phyloP scores from a whole-genome alignment of 2,113 vertebrate genomes.

The Acinonyx jubatus region DNA sequence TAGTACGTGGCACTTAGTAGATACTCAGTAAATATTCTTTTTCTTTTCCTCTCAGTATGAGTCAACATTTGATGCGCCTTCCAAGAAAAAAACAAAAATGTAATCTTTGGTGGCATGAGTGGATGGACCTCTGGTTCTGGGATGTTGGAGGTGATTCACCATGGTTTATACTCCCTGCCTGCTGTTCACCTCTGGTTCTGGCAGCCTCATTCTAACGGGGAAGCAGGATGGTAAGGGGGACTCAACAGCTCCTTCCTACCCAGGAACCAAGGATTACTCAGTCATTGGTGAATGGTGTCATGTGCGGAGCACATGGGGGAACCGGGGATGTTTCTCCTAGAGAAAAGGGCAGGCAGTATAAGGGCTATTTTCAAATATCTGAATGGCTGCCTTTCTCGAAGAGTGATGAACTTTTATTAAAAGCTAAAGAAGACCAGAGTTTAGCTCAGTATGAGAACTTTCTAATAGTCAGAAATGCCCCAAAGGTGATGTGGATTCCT shows the following conservation, averaged over 20 bases:
- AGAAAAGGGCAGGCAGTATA: neutral
- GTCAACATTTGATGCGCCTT: neutral
- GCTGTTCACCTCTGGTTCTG: neutral
- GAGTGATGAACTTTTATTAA: neutral
- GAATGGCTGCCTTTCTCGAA: neutral
- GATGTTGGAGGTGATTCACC: neutral
- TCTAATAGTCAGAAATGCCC: neutral
- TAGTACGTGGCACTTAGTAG: neutral
- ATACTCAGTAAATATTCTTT: neutral
- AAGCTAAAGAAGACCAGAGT: constrained; percentile 8
- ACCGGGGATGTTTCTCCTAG: neutral
- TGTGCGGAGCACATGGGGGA: neutral
- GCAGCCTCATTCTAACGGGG: neutral
- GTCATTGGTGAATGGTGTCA: too few relatives aligned
- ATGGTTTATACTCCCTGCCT: neutral
- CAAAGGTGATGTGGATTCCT: neutral
- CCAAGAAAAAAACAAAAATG: neutral
- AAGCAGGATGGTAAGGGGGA: neutral
- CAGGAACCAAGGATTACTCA: neutral
- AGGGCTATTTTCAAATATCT: neutral
- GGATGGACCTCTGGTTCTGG: neutral
- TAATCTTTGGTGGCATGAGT: neutral
- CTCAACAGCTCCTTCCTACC: neutral
- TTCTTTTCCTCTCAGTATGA: neutral
- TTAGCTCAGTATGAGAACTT: neutral